Evolutionary conservation across 1,140 invertebrate genomes (phyloP), one percentile per base, ranked within the genome.

Genomic region (Drosophila kepulauana): DNA sequence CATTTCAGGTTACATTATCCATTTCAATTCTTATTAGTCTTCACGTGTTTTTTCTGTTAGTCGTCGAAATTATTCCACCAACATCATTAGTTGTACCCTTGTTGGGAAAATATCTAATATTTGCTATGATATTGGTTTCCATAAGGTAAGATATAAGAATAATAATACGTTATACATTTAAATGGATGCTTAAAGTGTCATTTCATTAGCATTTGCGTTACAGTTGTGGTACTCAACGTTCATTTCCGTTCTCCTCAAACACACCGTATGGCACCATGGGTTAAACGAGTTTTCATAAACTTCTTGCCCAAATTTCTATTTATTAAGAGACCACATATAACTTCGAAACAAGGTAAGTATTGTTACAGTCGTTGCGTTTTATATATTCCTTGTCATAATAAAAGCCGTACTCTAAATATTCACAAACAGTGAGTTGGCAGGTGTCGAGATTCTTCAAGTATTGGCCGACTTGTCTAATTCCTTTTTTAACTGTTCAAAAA

Each of bases 21-120:
- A 99, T 99, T 93, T 99, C 98, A 45, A 99, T 99, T 94, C 95
- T 99, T 79, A 98, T 99, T 94, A 99, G 98, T 93, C 96, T 99
- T 82, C 99, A 99, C 94, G 99, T 99, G 95, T 99, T 99, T 95
- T 99, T 99, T 94, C 95, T 99, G 33, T 95, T 99, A 92, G 96
- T 99, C 52, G 98, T 99, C 57, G 98, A 99, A 94, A 99, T 99
- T 82, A 99, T 99, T 88, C 99, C 99, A 8, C 99, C 99, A 5
- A 99, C 99, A 30, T 99, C 98, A 13, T 94, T 99, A 45, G 98
- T 99, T 30, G 98, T 99, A 49, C 99, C 99, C 15, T 94, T 99
- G 13, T 95, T 99, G 61, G 99, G 99, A 73, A 99, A 99, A 94
- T 99, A 99, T 93, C 95, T 99, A 67, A 98, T 99, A 91, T 99